These are phyloP conservation scores for Tragopan temminckii DNA, from an alignment of 2,797 vertebrate species.

Conservation along the genomic window DNA sequence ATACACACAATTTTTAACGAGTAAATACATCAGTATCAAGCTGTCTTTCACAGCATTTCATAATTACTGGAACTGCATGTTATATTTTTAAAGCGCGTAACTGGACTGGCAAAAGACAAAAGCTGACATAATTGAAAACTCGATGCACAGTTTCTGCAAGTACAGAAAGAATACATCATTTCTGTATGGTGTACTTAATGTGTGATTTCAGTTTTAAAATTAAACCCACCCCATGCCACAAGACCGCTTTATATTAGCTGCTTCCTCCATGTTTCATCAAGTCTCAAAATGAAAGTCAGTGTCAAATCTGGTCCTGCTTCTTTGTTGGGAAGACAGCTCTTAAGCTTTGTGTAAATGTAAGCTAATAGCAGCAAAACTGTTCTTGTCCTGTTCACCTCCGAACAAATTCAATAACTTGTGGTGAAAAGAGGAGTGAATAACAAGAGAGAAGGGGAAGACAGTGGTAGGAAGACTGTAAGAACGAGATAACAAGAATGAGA, in stretches of 20 bases:
- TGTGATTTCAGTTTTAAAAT: not conserved
- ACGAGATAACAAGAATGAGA: not conserved
- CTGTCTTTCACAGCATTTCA: not conserved
- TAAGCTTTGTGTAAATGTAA: not conserved
- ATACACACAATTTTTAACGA: not conserved
- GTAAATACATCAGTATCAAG: not conserved
- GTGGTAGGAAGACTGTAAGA: not conserved
- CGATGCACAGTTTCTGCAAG: not conserved
- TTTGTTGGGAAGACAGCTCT: not conserved
- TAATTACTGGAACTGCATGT: fast-evolving
- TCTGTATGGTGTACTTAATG: not conserved
- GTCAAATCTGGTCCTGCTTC: not conserved
- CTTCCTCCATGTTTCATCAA: not conserved
- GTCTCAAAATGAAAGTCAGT: not conserved
- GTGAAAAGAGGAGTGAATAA: not conserved
- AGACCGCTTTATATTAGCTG: not conserved
- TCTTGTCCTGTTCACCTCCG: not conserved
- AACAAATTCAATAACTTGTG: not conserved
- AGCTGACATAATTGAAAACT: not conserved
- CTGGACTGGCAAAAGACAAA: not conserved
- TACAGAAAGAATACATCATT: not conserved
- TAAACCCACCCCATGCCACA: not conserved
- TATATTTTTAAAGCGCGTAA: not conserved
- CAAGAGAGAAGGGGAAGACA: not conserved
- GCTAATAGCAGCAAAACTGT: not conserved